phyloP scores from a whole-genome alignment of 2,797 vertebrate genomes.

The Falco berigora region DNA sequence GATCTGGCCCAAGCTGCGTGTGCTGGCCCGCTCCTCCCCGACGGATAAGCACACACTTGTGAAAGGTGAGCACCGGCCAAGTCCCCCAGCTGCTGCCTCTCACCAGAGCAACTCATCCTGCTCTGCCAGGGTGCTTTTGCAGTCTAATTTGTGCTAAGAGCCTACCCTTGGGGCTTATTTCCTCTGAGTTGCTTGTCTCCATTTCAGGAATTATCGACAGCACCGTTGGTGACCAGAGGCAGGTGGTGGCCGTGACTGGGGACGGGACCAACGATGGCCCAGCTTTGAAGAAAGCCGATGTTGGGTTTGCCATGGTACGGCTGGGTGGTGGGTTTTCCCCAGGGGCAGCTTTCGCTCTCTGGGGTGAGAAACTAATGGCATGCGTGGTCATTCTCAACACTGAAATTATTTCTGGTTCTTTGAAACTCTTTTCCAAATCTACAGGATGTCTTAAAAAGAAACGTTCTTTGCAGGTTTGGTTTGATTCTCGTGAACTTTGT shows the following conservation, averaged over 20 bases:
- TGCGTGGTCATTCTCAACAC: neutral
- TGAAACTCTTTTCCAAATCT: neutral
- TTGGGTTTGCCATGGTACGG: constrained; percentile 96
- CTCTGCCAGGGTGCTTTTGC: neutral
- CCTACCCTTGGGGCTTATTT: neutral
- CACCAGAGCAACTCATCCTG: rapidly evolving
- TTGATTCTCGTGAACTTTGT: neutral
- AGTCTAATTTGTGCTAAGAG: neutral
- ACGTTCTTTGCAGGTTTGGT: neutral
- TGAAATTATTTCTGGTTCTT: rapidly evolving
- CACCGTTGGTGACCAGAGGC: constrained; percentile 85
- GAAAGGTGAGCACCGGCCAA: constrained; percentile 82
- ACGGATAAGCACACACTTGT: constrained; percentile 98
- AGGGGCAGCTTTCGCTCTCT: rapidly evolving
- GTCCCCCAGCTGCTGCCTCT: neutral
- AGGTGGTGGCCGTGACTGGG: constrained; percentile 97
- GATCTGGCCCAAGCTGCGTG: constrained; percentile 93
- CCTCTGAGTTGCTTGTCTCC: neutral
- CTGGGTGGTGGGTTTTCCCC: rapidly evolving
- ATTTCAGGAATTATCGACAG: constrained; percentile 94
- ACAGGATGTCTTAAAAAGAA: neutral
- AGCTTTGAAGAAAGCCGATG: constrained; percentile 96
- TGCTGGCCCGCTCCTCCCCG: constrained; percentile 92
- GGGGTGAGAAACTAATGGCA: neutral
- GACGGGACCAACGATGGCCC: constrained; percentile 97